A percentile compares a stretch with the other conserved stretches of the same genome.
These are phyloP conservation scores for Leptothorax acervorum DNA, from an alignment of 2,888 invertebrate species.

Conservation along the genomic window DNA sequence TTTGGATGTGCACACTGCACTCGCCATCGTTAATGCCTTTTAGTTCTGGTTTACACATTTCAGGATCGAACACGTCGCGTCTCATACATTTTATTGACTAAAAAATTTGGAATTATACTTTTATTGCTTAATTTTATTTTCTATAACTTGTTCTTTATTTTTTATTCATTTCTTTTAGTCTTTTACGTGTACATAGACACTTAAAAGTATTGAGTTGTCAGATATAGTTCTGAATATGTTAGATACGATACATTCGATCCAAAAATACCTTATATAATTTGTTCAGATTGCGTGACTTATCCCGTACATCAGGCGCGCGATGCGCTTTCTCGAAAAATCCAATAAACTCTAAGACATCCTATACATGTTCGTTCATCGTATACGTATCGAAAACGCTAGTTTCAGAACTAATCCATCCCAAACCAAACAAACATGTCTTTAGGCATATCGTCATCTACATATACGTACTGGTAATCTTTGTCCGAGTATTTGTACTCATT, in stretches of 20 bases:
- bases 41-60: not conserved
- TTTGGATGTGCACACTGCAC: not conserved
- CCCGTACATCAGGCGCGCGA: not conserved
- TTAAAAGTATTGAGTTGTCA: not conserved
- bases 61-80: not conserved
- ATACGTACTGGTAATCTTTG: constrained; percentile 6
- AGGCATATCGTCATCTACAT: not conserved
- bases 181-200: not conserved
- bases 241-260: not conserved
- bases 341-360: not conserved
- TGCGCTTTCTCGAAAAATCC: not conserved
- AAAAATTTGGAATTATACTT: not conserved
- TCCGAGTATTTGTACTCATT: constrained; percentile 46
- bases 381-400: not conserved
- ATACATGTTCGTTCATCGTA: not conserved
- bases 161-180: not conserved
- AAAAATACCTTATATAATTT: not conserved
- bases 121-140: not conserved
- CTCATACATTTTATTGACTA: not conserved
- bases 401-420: not conserved
- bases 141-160: not conserved
- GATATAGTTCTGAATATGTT: not conserved
- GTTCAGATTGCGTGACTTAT: not conserved
- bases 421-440: not conserved
- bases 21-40: not conserved